Evolutionary conservation across 2,888 invertebrate species (phyloP).

Genomic region (Aplocera efformata): DNA sequence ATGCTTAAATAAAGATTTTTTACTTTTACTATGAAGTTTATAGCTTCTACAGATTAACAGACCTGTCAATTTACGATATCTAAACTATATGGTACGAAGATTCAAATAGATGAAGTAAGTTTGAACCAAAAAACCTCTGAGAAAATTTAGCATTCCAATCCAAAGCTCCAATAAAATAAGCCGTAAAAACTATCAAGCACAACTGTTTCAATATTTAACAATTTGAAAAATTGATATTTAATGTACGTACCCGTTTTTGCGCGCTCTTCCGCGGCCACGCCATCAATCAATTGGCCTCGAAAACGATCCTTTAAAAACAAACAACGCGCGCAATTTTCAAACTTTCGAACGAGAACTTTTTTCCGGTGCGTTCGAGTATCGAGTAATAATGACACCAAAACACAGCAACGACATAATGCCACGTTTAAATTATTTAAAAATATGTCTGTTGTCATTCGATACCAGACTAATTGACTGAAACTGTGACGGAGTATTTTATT

Average conservation of each 20-base stretch:
- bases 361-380: conserved; percentile 39
- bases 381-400: conserved; percentile 28
- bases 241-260: conserved; percentile 49
- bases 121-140: too few species aligned
- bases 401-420: conserved; percentile 8
- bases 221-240: conserved; percentile 66
- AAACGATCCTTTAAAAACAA: conserved; percentile 51
- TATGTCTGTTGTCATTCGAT: conserved; percentile 33
- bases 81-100: too few species aligned
- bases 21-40: too few species aligned
- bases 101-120: too few species aligned
- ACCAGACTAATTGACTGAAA: conserved; percentile 43
- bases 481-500: conserved; percentile 26
- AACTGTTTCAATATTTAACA: conserved; percentile 44
- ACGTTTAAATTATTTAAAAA: conserved; percentile 27
- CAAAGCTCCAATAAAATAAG: not conserved
- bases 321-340: conserved; percentile 44
- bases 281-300: conserved; percentile 31
- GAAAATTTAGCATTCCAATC: not conserved
- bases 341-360: conserved; percentile 34
- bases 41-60: too few species aligned
- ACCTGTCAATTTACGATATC: too few species aligned
- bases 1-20: too few species aligned
- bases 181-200: conserved; percentile 1
- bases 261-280: conserved; percentile 38